phyloP scores from a whole-genome alignment of 2,888 invertebrate species.

The Caenorhabditis angaria region DNA sequence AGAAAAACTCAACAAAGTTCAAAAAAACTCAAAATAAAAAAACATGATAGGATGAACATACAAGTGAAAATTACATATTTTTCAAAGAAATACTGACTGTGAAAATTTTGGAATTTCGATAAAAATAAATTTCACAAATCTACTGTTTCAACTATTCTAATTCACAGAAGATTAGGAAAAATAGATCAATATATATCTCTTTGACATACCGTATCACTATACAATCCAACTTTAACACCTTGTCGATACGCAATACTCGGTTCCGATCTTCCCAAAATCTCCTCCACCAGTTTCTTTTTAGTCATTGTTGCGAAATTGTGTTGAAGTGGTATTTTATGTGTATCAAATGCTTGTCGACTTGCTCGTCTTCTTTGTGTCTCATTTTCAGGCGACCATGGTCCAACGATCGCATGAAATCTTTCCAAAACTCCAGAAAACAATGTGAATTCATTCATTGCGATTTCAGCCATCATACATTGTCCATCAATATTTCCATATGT shows the following conservation, averaged over 20 bases:
- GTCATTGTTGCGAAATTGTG: constrained; percentile 28
- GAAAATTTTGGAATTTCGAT: too few species aligned
- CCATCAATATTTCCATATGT: constrained; percentile 58
- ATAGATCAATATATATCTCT: too few species aligned
- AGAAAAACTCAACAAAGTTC: too few species aligned
- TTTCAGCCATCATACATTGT: constrained; percentile 55
- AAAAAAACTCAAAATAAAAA: neutral
- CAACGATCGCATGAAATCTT: constrained; percentile 45
- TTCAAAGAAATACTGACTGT: too few species aligned
- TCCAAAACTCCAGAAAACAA: constrained; percentile 57
- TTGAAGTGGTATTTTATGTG: constrained; percentile 57
- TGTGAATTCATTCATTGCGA: constrained; percentile 58
- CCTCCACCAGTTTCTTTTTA: constrained; percentile 47
- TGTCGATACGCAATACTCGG: constrained; percentile 54
- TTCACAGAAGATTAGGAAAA: too few species aligned
- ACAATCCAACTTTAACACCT: constrained; percentile 55
- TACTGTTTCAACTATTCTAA: too few species aligned
- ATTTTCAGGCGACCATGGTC: constrained; percentile 50
- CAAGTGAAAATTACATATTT: too few species aligned
- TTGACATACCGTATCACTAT: constrained; percentile 30
- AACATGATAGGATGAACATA: too few species aligned
- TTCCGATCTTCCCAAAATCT: constrained; percentile 57
- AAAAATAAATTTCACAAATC: too few species aligned
- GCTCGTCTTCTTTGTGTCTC: constrained; percentile 51
- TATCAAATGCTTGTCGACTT: constrained; percentile 56